These are phyloP conservation scores for Portevinia maculata DNA, from an alignment of 2,888 invertebrate species.

Conservation along the genomic window DNA sequence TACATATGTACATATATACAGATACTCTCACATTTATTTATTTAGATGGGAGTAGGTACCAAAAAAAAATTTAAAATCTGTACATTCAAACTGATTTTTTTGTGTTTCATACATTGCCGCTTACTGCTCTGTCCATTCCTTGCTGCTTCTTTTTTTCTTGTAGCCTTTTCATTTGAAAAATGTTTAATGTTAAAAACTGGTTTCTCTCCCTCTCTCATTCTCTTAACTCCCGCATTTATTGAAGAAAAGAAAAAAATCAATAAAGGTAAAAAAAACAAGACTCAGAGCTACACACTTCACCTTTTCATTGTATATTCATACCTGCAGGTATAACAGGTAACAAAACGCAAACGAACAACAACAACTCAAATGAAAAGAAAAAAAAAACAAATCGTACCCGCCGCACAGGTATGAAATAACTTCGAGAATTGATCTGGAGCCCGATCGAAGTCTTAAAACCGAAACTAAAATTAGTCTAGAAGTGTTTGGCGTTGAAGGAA, in stretches of 20 bases:
- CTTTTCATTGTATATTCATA: slow-evolving; percentile 71
- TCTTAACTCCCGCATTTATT: slow-evolving; percentile 75
- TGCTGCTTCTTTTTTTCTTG: slow-evolving; percentile 45
- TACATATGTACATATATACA: slow-evolving; percentile 54
- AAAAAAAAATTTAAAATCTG: slow-evolving; percentile 66
- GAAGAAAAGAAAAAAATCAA: slow-evolving; percentile 73
- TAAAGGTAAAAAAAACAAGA: slow-evolving; percentile 66
- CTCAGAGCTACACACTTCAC: slow-evolving; percentile 65
- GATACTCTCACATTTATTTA: slow-evolving; percentile 71
- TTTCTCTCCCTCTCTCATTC: slow-evolving; percentile 73
- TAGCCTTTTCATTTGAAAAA: slow-evolving; percentile 72
- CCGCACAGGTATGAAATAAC: slow-evolving; percentile 72
- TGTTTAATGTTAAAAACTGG: slow-evolving; percentile 71
- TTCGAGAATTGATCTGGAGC: slow-evolving; percentile 77
- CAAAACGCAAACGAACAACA: slow-evolving; percentile 59
- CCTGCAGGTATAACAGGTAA: slow-evolving; percentile 74
- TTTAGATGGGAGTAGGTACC: slow-evolving; percentile 73
- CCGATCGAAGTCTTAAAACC: slow-evolving; percentile 81
- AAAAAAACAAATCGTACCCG: slow-evolving; percentile 54
- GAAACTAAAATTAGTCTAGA: slow-evolving; percentile 83
- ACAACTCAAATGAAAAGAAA: slow-evolving; percentile 48
- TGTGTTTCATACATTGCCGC: slow-evolving; percentile 68
- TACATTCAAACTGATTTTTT: slow-evolving; percentile 73
- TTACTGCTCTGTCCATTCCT: slow-evolving; percentile 65
- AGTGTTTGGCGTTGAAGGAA: slow-evolving; percentile 82